A percentile compares a stretch with the other conserved stretches of the same genome.
phyloP scores from a whole-genome alignment of 2,888 invertebrate genomes.

The Antheraea assamensis region DNA sequence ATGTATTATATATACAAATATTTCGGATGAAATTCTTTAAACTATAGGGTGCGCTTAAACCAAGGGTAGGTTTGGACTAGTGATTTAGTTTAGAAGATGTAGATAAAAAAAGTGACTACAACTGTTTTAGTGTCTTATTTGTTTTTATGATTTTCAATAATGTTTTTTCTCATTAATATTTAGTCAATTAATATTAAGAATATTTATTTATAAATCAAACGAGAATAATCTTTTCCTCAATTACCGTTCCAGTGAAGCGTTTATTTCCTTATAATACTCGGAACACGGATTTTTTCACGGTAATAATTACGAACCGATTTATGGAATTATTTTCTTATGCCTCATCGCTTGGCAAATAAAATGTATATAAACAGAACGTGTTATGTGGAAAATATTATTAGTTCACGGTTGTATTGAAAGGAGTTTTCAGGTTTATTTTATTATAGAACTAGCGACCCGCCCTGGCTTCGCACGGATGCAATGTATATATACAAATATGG shows the following conservation, averaged over 20 bases:
- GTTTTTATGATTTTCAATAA: background rate
- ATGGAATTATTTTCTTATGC: constrained; percentile 14
- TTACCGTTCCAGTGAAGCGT: constrained; percentile 11
- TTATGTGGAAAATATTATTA: background rate
- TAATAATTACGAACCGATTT: constrained; percentile 25
- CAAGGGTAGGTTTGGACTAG: too few species aligned
- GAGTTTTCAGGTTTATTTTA: background rate
- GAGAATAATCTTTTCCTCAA: constrained; percentile 8
- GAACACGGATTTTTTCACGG: constrained; percentile 20
- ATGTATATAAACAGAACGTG: background rate
- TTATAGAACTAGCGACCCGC: too few species aligned
- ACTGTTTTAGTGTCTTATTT: background rate
- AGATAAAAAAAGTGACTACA: too few species aligned
- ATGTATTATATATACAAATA: too few species aligned
- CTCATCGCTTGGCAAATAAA: background rate
- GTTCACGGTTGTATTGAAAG: background rate
- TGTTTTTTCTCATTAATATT: background rate
- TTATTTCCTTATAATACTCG: constrained; percentile 14
- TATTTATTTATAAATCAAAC: background rate
- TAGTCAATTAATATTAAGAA: background rate
- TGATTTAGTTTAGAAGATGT: too few species aligned
- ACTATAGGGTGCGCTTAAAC: too few species aligned
- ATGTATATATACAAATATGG: too few species aligned
- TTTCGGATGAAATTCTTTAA: too few species aligned
- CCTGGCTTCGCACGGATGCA: too few species aligned